These are phyloP conservation scores for Oscheius sp. DNA, from an alignment of 2,888 invertebrate genomes.

Conservation along the genomic window DNA sequence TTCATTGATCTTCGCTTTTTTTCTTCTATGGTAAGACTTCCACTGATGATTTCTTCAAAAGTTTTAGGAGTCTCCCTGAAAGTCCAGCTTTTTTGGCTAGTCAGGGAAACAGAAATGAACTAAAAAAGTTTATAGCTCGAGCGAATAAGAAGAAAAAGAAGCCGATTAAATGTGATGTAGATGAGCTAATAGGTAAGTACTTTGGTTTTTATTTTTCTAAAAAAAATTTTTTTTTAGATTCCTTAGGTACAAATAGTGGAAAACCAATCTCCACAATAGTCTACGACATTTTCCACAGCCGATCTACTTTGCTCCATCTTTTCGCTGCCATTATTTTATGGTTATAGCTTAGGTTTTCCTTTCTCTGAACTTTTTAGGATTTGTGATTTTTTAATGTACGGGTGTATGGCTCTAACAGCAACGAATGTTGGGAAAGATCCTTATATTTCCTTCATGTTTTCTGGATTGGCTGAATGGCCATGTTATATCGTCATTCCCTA, in stretches of 20 bases:
- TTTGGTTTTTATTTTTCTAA: background rate
- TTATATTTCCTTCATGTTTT: conserved; percentile 55
- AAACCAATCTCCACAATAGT: background rate
- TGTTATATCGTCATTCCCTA: conserved; percentile 57
- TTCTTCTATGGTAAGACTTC: background rate
- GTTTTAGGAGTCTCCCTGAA: conserved; percentile 55
- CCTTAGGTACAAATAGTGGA: background rate
- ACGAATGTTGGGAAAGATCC: conserved; percentile 49
- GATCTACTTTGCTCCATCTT: background rate
- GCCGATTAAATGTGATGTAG: conserved; percentile 39
- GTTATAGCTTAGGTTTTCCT: background rate
- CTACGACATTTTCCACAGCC: conserved; percentile 5
- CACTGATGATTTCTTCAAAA: background rate
- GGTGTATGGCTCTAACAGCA: conserved; percentile 54
- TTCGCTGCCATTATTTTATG: background rate
- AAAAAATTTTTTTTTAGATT: too few relatives aligned
- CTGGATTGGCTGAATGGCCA: conserved; percentile 59
- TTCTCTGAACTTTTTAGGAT: conserved; percentile 34
- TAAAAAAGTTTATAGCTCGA: conserved; percentile 43
- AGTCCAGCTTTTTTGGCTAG: conserved; percentile 53
- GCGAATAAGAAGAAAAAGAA: conserved; percentile 35
- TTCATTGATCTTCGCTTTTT: background rate
- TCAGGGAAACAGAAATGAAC: conserved; percentile 36
- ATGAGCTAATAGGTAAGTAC: conserved; percentile 39
- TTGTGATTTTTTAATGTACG: conserved; percentile 59